phyloP scores from a whole-genome alignment of 2,113 vertebrate species.

The Herpailurus yagouaroundi region DNA sequence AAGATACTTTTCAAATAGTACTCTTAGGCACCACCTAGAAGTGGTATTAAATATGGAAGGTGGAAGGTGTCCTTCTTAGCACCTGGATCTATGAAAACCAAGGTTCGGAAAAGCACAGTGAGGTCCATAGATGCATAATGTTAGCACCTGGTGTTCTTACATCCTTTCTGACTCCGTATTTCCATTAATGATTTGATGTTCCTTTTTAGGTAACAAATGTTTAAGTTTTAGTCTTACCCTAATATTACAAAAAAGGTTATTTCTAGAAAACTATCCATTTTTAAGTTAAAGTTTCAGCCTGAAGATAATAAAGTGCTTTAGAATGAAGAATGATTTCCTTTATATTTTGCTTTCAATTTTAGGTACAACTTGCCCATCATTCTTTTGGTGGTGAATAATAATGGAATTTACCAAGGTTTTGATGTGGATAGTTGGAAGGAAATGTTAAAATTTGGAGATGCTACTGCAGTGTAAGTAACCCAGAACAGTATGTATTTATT shows the following conservation, averaged over 20 bases:
- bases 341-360: constrained; percentile 58
- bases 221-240: neutral
- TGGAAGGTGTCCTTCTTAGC: neutral
- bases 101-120: neutral
- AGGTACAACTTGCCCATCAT: constrained; percentile 95
- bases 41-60: neutral
- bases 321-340: constrained; percentile 36
- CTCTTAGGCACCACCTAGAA: neutral
- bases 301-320: constrained; percentile 15
- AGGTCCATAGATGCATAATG: neutral
- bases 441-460: constrained; percentile 89
- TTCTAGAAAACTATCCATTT: neutral
- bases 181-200: constrained; percentile 21
- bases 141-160: neutral
- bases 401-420: constrained; percentile 96
- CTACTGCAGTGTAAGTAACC: constrained; percentile 84
- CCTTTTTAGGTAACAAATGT: constrained; percentile 31
- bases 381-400: constrained; percentile 96
- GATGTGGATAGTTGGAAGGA: constrained; percentile 91
- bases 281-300: constrained; percentile 26
- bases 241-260: neutral
- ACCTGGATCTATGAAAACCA: neutral
- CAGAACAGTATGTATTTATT: neutral
- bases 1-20: neutral
- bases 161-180: neutral